phyloP scores from a whole-genome alignment of 2,888 invertebrate species.

The Athripsodes cinereus region DNA sequence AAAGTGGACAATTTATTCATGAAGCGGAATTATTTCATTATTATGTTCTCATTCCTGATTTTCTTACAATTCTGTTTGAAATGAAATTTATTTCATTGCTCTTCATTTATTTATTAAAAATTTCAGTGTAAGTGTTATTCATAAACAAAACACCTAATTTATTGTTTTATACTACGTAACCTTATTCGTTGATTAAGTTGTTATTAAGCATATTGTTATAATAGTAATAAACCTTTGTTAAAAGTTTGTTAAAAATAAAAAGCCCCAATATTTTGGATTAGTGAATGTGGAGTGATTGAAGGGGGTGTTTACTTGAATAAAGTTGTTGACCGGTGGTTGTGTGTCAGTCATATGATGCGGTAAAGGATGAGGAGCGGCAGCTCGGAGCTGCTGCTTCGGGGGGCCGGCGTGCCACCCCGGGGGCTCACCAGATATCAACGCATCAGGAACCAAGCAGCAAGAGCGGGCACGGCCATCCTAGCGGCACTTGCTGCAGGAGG shows the following conservation, averaged over 20 bases:
- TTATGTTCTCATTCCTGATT: no score
- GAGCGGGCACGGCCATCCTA: conserved; percentile 36
- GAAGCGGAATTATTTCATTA: no score
- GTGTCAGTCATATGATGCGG: conserved; percentile 13
- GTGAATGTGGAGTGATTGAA: no score
- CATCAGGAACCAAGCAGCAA: conserved; percentile 47
- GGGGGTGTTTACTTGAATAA: not conserved
- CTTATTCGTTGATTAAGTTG: no score
- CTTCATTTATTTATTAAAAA: not conserved
- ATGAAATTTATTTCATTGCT: not conserved
- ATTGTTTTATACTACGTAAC: not conserved
- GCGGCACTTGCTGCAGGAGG: conserved; percentile 45
- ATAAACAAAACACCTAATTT: not conserved
- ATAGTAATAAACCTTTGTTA: no score
- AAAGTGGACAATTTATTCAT: no score
- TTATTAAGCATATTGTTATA: no score
- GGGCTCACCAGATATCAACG: conserved; percentile 38
- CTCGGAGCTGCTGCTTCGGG: conserved; percentile 28
- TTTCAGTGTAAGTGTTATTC: not conserved
- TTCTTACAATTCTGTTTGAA: not conserved
- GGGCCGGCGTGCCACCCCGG: conserved; percentile 40
- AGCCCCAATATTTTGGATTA: no score
- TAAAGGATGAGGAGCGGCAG: conserved; percentile 27
- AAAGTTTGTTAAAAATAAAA: no score
- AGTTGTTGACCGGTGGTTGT: not conserved